Evolutionary conservation across 2,113 vertebrate genomes (phyloP), one percentile per base, ranked within the genome.

Genomic region (Bujurquina vittata): DNA sequence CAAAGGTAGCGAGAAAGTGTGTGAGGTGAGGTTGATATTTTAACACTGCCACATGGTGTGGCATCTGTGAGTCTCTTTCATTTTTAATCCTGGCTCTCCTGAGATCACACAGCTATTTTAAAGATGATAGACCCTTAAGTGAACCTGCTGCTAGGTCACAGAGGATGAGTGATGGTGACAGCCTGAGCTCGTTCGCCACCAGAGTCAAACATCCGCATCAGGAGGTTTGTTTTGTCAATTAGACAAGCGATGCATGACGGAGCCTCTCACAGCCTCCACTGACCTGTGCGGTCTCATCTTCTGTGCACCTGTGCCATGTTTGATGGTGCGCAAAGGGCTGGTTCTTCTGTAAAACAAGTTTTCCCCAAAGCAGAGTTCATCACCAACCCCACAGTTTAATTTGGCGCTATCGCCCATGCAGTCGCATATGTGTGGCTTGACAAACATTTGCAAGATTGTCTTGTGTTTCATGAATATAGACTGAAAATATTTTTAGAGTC

Each of bases 161-260:
- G 35, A 23, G 63, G 46, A 72, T 31, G 67, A 3, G 76, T 54
- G 83, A 62, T 3, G 22, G 37, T 2, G 52, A 80, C 77, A 23
- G 52, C 10, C 43, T 17, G 62, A 52, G 35, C 69, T 26, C 15
- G 23, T 29, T 4, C 54, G 35, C 46, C 2, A 40, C 76, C 74
- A 78, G 58, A 81, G 80, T 79, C 81, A 58, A 62, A 76, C 79
- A 54, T 85, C 60, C 14, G 26, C 77, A 65, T 79, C 67, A 7
- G 26, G 72, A 69, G 65, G 52, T 60, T 43, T 10, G 20, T 78
- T 87, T 81, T 56, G 80, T 89, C 74, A 89, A 74, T 86, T 83
- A 78, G 77, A 10, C 60, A 46, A 60, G 60, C 29, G 26, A 69
- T 84, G 86, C 81, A 43, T 86, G 81, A 40, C 10, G 5, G 79